Evolutionary conservation across 2,797 vertebrate genomes (phyloP), one percentile per base, ranked within the genome.

Genomic region (Microctenopoma stevenorrisi): DNA sequence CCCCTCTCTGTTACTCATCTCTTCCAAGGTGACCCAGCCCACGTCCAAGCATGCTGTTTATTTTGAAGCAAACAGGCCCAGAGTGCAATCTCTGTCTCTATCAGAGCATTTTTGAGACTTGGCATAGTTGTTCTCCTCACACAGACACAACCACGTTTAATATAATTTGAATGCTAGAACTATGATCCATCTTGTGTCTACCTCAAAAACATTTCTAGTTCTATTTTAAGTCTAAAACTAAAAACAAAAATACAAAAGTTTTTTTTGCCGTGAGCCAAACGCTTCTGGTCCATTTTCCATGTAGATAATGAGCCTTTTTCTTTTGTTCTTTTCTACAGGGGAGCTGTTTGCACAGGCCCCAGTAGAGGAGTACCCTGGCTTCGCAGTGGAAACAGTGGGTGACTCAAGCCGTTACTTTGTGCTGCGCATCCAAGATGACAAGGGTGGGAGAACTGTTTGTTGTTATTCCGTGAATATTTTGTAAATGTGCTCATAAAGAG

Each of bases 361-460:
- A 1, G 92, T 99, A 38, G 95, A 96, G 1, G 95, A 98, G 6
- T 98, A 95, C 69, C 98, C 98, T 46, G 97, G 97, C 48, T 95
- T 97, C 64, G 90, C 96, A 14, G 93, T 99, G 87, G 98, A 99
- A 91, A 98, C 97, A 0, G 98, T 99, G 78, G 95, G 96, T 5
- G 98, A 99, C 91, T 99, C 98, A 63, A 99, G 98, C 79, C 96
- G 98, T 56, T 99, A 99, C 89, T 99, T 99, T 75, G 97, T 98
- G 49, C 95, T 98, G 73, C 95, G 96, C 68, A 98, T 99, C 90
- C 97, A 99, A 87, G 96, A 99, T 86, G 98, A 97, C 61, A 97
- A 94, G 12, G 97, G 98, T 99, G 81, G 84, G 92, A 80, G 59
- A 62, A 64, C 50, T 44, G 72, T 70, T 79, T 69, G 64, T 67